Conservation (phyloP, 2,797 vertebrate genomes). For the Salarias fasciatus region DNA sequence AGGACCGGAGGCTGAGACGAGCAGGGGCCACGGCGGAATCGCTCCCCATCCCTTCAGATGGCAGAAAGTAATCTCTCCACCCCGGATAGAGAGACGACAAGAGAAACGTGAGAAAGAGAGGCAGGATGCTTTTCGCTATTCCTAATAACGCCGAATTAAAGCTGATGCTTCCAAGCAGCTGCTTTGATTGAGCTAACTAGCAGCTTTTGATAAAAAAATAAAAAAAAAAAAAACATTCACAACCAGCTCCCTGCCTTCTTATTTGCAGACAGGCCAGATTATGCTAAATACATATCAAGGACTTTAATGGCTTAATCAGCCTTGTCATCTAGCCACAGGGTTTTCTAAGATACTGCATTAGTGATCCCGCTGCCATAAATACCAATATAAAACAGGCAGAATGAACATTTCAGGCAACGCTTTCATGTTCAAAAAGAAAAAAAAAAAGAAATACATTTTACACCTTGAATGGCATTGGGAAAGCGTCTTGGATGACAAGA, state of each 20-base stretch:
- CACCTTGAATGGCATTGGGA: constrained; percentile 24
- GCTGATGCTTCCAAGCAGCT: constrained; percentile 64
- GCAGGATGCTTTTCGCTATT: constrained; percentile 8
- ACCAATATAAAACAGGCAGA: constrained; percentile 34
- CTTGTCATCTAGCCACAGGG: constrained; percentile 67
- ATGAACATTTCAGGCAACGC: constrained; percentile 7
- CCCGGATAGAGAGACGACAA: constrained; percentile 36
- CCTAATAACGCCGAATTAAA: constrained; percentile 56
- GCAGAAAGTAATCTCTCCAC: constrained; percentile 62
- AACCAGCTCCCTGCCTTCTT: constrained; percentile 55
- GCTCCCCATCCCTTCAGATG: constrained; percentile 61
- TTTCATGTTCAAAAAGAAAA: constrained; percentile 8
- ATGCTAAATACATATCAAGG: constrained; percentile 74
- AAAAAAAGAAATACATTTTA: constrained; percentile 12
- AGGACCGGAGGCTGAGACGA: constrained; percentile 62
- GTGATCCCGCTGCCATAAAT: constrained; percentile 40
- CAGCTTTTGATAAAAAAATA: constrained; percentile 71
- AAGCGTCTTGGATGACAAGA: constrained; percentile 26
- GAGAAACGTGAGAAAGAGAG: constrained; percentile 1
- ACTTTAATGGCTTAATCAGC: constrained; percentile 74
- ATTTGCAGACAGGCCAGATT: constrained; percentile 71
- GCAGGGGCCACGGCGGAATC: constrained; percentile 48
- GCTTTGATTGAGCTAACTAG: constrained; percentile 78
- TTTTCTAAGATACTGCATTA: constrained; percentile 60
- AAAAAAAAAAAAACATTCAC: constrained; percentile 64